These are phyloP conservation scores for Amphipyra tragopoginis DNA, from an alignment of 2,888 invertebrate species.

Conservation along the genomic window DNA sequence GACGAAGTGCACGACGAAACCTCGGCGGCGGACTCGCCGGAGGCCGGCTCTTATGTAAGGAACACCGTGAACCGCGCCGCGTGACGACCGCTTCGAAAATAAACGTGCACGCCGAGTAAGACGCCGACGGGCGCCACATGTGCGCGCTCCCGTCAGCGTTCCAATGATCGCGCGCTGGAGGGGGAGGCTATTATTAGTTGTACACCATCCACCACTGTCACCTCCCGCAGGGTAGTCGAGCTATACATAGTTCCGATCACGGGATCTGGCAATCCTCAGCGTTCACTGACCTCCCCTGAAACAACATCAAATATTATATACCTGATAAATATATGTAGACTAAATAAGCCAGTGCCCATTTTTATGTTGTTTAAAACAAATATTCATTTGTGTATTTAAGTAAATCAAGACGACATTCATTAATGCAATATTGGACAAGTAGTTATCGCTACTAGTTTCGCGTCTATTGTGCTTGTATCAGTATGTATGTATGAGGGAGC, in stretches of 20 bases:
- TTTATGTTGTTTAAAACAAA: not conserved
- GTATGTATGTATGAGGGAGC: slow-evolving; percentile 23
- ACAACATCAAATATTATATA: slow-evolving; percentile 66
- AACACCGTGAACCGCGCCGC: slow-evolving; percentile 85
- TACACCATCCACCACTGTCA: slow-evolving; percentile 89
- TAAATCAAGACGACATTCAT: slow-evolving; percentile 31
- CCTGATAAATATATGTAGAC: slow-evolving; percentile 23
- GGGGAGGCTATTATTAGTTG: slow-evolving; percentile 89
- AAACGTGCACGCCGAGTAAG: slow-evolving; percentile 82
- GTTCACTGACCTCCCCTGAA: slow-evolving; percentile 87
- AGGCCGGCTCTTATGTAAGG: slow-evolving; percentile 82
- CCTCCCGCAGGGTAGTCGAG: slow-evolving; percentile 88
- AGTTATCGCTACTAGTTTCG: slow-evolving; percentile 22
- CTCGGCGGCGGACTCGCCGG: slow-evolving; percentile 65
- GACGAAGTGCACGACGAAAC: slow-evolving; percentile 71
- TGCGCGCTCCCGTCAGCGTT: slow-evolving; percentile 84
- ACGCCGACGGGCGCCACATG: slow-evolving; percentile 85
- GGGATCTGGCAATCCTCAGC: slow-evolving; percentile 86
- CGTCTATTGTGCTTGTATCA: slow-evolving; percentile 10
- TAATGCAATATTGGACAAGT: slow-evolving; percentile 22
- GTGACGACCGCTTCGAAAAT: slow-evolving; percentile 88
- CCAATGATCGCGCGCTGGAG: slow-evolving; percentile 85
- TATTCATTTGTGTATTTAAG: not conserved
- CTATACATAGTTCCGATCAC: slow-evolving; percentile 88
- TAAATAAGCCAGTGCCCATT: slow-evolving; percentile 1